A percentile compares a stretch with the other conserved stretches of the same genome.
These are phyloP conservation scores for Cheilosia impressa DNA, from an alignment of 2,888 invertebrate species.

Conservation along the genomic window DNA sequence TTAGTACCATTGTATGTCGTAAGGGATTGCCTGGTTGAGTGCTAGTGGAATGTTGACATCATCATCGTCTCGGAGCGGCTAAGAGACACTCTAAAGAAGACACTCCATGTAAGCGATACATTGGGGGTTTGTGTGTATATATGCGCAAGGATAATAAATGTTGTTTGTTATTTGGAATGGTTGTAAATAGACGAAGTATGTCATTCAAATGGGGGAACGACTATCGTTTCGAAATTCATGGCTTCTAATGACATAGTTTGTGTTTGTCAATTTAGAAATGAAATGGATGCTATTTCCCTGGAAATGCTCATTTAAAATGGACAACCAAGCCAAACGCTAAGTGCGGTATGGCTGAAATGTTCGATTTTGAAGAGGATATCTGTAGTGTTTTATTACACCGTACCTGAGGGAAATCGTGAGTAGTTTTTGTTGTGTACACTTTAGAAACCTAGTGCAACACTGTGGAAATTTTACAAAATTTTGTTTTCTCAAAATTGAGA, in stretches of 20 bases:
- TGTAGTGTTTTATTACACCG: background rate
- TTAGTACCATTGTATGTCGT: conserved; percentile 16
- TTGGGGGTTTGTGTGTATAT: conserved; percentile 22
- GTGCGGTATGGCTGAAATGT: background rate
- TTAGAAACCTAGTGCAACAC: too few species aligned
- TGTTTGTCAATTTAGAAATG: conserved; percentile 60
- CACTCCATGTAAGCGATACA: conserved; percentile 52
- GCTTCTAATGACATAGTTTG: conserved; percentile 58
- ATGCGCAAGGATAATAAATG: conserved; percentile 56
- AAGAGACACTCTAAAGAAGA: conserved; percentile 36
- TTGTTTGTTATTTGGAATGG: conserved; percentile 50
- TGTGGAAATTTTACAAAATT: too few species aligned
- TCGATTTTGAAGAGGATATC: background rate
- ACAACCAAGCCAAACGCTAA: conserved; percentile 8
- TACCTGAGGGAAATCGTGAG: background rate
- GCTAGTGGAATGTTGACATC: conserved; percentile 49
- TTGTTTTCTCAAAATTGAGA: too few species aligned
- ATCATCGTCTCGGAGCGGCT: conserved; percentile 44
- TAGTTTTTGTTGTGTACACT: background rate
- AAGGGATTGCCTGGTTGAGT: conserved; percentile 45
- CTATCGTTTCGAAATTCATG: conserved; percentile 62
- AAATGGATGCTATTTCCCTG: conserved; percentile 48
- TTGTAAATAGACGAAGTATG: conserved; percentile 57
- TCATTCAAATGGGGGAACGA: conserved; percentile 21
- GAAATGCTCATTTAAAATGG: conserved; percentile 34